These are phyloP conservation scores for Tursiops truncatus DNA, from an alignment of 2,113 vertebrate species.

Conservation along the genomic window DNA sequence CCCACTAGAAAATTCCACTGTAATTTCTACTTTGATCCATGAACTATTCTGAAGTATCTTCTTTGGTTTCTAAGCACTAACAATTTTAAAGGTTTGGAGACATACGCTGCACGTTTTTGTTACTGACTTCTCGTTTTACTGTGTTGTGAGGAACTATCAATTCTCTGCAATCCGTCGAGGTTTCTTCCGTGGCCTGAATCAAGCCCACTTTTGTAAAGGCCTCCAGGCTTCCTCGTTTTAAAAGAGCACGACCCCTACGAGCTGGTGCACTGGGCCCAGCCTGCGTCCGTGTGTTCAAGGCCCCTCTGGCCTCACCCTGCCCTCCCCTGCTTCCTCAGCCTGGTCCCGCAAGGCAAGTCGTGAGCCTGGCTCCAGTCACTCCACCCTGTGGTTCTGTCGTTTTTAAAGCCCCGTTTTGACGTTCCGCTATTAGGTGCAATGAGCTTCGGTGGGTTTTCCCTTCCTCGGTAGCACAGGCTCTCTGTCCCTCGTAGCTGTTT, in stretches of 20 bases:
- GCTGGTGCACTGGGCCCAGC: not conserved
- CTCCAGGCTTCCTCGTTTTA: fast-evolving
- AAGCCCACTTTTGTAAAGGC: fast-evolving
- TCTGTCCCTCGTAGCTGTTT: not conserved
- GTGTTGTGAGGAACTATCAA: fast-evolving
- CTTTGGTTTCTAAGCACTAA: not conserved
- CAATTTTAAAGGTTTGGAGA: fast-evolving
- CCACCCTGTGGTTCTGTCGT: not conserved
- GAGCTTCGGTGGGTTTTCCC: fast-evolving
- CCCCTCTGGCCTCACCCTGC: not conserved
- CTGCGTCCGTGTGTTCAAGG: fast-evolving
- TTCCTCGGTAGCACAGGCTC: fast-evolving
- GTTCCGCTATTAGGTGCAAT: fast-evolving
- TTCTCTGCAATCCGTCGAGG: fast-evolving
- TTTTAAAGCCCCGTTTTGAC: not conserved
- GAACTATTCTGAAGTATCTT: fast-evolving
- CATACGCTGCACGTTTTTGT: fast-evolving
- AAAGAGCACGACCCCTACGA: fast-evolving
- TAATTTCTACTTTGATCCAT: fast-evolving
- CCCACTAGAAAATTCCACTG: fast-evolving
- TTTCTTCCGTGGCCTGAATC: not conserved
- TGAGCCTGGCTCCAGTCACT: fast-evolving
- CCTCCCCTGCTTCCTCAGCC: fast-evolving
- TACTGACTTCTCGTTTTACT: fast-evolving
- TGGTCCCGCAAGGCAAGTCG: fast-evolving